Evolutionary conservation across 2,797 vertebrate genomes (phyloP).

Genomic region (Halcyon smyrnensis): DNA sequence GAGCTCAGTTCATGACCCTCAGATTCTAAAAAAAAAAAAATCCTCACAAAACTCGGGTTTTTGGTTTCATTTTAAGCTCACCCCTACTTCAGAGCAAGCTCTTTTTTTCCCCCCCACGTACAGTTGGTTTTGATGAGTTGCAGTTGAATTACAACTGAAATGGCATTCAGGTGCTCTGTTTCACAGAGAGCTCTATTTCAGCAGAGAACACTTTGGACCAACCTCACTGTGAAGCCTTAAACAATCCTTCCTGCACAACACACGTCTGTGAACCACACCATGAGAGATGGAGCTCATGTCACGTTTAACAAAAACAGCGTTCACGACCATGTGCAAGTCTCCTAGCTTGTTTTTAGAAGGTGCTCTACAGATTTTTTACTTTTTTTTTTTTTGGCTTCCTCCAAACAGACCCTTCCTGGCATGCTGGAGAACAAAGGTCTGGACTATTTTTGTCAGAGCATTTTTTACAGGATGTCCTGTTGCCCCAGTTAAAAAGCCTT

Average conservation of each 20-base stretch:
- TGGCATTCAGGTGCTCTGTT: neutral
- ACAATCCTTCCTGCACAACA: neutral
- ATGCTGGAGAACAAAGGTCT: neutral
- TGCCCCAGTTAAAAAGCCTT: constrained; percentile 48
- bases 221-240: neutral
- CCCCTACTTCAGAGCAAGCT: neutral
- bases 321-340: rapidly evolving
- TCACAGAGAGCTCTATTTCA: neutral
- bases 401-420: neutral
- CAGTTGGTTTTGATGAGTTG: neutral
- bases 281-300: neutral
- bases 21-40: neutral
- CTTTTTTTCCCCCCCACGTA: rapidly evolving
- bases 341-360: neutral
- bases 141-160: neutral
- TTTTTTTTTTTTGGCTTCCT: neutral
- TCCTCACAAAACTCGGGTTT: neutral
- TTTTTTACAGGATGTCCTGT: neutral
- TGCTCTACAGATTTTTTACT: neutral
- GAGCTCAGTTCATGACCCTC: neutral
- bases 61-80: neutral
- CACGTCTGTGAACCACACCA: rapidly evolving
- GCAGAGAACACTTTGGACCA: neutral
- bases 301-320: rapidly evolving
- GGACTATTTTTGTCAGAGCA: neutral